Evolutionary conservation across 1,140 invertebrate genomes (phyloP), one percentile per base, ranked within the genome.

Genomic region (Brachionus plicatilis): DNA sequence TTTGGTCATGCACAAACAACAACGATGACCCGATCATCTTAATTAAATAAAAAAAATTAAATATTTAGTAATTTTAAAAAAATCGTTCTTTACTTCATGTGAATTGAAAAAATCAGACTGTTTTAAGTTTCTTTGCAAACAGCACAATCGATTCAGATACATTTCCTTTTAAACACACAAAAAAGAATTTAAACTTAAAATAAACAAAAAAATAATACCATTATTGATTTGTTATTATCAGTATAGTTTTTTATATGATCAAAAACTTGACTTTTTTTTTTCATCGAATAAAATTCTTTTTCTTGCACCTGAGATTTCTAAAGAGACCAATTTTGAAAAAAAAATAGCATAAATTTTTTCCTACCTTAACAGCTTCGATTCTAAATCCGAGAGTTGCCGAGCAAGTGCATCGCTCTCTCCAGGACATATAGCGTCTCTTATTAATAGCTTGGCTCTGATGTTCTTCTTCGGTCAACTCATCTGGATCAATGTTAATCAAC

Each of bases 391-490:
- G 91, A 5, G 94, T 95, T 0, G 95, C 93, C 5, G 96, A 97
- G 20, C 96, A 98, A 27, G 95, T 97, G 87, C 98, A 97, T 6
- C 95, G 96, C 90, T 99, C 97, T 66, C 97, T 91, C 95, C 96
- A 99, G 20, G 96, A 94, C 96, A 97, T 97, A 88, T 97, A 98
- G 9, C 96, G 91, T 0, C 95, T 95, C 90, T 97, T 98, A 1
- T 95, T 97, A 1, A 98, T 94, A 29, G 94, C 96, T 90, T 95
- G 94, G 84, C 94, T 90, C 80, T 92, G 90, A 85, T 95, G 93
- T 89, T 98, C 96, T 88, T 98, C 95, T 80, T 93, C 93, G 12
- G 93, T 96, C 8, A 96, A 96, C 5, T 96, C 96, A 85, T 91
- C 91, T 24, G 94, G 92, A 88, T 98, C 96, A 78, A 98, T 94